Base-by-base conservation (phyloP, 2,797 vertebrate genomes). In the Meriones psammophilus region DNA sequence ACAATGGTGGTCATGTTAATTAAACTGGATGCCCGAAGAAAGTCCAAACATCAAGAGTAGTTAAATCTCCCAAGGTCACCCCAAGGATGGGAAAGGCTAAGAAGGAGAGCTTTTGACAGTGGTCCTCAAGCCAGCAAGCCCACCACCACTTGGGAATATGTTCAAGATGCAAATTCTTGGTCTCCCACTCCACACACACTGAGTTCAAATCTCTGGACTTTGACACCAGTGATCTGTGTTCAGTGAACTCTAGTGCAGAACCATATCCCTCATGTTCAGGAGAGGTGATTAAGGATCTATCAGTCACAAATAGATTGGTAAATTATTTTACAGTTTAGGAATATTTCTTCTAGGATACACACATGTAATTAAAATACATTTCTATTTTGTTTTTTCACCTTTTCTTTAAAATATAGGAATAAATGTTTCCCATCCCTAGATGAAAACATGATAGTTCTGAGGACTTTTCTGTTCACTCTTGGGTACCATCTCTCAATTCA, bases 321-420 rank as follows among this genome's bases (percentile, higher is more conserved):
- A 36, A 20, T 33, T 54, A 50, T 83, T 81, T 86, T 78, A 92
- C 7, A 74, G 12, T 30, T 50, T 68, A 78, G 62, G 30, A 64
- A 12, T 14, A 14, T 90, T 54, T 85, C 9, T 46, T 66, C 33
- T 24, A 77, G 54, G 42, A 39, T 15, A 42, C 88, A 78, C 8
- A 42, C 64, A 79, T 26, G 56, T 66, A 69, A 80, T 77, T 84
- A 76, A 85, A 91, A 64, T 13, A 46, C 17, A 17, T 39, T 62
- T 92, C 42, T 17, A 71, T 71, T 95, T 73, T 62, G 15, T 36
- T 60, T 92, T 88, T 46, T 28, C 42, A 78, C 22, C 83, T 86
- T 69, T 33, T 50, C 50, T 87, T 89, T 87, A 39, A 96, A 74
- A 90, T 58, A 22, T 46, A 85, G 13, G 30, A 24, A 46, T 79